Base-by-base conservation (phyloP, 2,797 vertebrate genomes). In the Crossoptilon crossoptilon region DNA sequence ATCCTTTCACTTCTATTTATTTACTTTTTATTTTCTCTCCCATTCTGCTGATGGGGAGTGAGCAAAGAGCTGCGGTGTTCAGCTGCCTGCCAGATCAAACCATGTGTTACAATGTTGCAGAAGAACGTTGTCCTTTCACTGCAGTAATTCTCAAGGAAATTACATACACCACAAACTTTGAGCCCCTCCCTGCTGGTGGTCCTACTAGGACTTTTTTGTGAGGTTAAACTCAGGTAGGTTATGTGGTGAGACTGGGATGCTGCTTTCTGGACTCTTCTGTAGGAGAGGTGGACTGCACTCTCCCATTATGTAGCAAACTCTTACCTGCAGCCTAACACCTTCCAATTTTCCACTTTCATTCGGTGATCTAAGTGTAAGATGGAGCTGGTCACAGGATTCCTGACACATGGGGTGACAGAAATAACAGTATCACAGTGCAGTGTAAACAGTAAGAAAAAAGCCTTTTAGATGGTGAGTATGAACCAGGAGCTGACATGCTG, bases 361-460 rank as follows among this genome's bases (percentile, higher is more conserved):
- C 29, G 51, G 6, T 39, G n/a, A 53, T 41, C 11, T 14, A 17
- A 11, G 3, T 24, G 23, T 39, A n/a, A 31, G 9, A 1, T 11
- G 29, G 11, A 56, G 1, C 3, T 22, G 31, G 18, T 2, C 17
- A 56, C 19, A 68, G 14, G 8, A 24, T 41, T 21, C 9, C 19
- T 63, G 58, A 7, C 5, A 13, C 1, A 7, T 0, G 0, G 56
- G 17, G 14, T 14, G 16, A 55, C 33, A 0, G 0, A 10, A 17
- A 0, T 2, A 78, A 39, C 1, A 44, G 6, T 9, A 37, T 3
- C 5, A 49, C 48, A 31, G 44, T 12, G 39, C 9, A 59, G 27
- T 1, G 6, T 33, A 73, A 33, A 31, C 48, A 39, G 5, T 17
- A 56, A 19, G 35, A 1, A 44, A 44, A 74, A 15, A 79, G 6